These are phyloP conservation scores for Distichodus sexfasciatus DNA, from an alignment of 2,797 vertebrate genomes.

Conservation along the genomic window DNA sequence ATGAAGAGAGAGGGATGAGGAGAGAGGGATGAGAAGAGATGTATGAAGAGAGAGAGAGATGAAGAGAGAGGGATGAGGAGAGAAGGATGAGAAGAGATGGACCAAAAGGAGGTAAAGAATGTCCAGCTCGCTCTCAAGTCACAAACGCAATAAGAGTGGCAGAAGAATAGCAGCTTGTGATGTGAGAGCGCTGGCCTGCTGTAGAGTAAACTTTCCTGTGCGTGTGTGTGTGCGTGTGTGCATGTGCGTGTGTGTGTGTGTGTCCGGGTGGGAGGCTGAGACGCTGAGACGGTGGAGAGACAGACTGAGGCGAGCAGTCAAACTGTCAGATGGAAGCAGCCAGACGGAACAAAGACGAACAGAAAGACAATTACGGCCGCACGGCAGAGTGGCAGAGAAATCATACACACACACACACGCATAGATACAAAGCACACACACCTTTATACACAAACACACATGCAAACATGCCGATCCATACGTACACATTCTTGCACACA, in stretches of 20 bases:
- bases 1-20: conserved; percentile 9
- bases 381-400: conserved; percentile 58
- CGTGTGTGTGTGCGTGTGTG: too few species aligned
- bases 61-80: conserved; percentile 34
- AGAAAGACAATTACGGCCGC: conserved; percentile 69
- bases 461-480: conserved; percentile 4
- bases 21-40: conserved; percentile 31
- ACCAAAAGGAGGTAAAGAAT: conserved; percentile 42
- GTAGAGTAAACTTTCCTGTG: conserved; percentile 74
- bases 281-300: conserved; percentile 53
- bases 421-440: conserved; percentile 25
- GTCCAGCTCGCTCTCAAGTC: conserved; percentile 51
- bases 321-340: conserved; percentile 74
- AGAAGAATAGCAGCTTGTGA: conserved; percentile 66
- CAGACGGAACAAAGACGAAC: conserved; percentile 75
- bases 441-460: conserved; percentile 8
- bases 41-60: conserved; percentile 23
- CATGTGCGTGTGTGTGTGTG: too few species aligned
- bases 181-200: conserved; percentile 53
- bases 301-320: conserved; percentile 68
- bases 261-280: conserved; percentile 38
- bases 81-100: conserved; percentile 7
- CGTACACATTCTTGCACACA: background rate
- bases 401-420: conserved; percentile 29
- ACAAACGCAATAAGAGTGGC: conserved; percentile 64